Base-by-base conservation (phyloP, 2,113 vertebrate genomes). In the Pyxicephalus adspersus region DNA sequence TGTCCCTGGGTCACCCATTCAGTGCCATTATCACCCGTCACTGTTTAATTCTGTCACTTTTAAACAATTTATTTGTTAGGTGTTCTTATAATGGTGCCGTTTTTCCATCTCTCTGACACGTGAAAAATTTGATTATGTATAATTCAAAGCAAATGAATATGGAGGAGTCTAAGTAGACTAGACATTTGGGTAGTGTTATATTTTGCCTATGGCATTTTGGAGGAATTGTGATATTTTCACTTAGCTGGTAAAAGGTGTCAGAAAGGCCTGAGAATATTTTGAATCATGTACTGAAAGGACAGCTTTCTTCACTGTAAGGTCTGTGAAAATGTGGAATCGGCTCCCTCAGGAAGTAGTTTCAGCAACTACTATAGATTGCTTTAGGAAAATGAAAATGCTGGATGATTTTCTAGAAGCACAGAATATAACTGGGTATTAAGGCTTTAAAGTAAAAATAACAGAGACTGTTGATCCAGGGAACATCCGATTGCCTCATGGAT, bases 61-160 rank as follows among this genome's bases (percentile, higher is more conserved):
- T 63, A 84, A 70, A 78, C 65, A 83, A 83, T 85, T 84, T 85
- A 86, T 79, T 82, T 83, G 82, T 89, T 88, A 91, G 86, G 83
- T 88, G 88, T 83, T 85, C 83, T 86, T 75, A 84, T 88, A 90
- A 83, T 45, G 83, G 13, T 9, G 87, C 82, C 89, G 86, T 90
- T 91, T 88, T 91, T 85, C 85, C 84, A 77, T 83, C 86, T 88
- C 90, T 91, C 89, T 92, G 93, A 88, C 83, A 83, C 90, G 91
- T 87, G 91, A 87, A 88, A n/a, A 91, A 91, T 92, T 92, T 86
- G 85, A 93, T 93, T 55, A 55, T 55, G 51, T 5, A 55, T 55
- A 13, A 72, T 55, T 15, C 1, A 55, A 19, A 29, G 51, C 17
- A 55, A 26, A 8, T 28, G 29, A 72, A 11, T 9, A 23, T 19